Conservation (phyloP, 2,113 vertebrate genomes). For the Mixornis gularis region DNA sequence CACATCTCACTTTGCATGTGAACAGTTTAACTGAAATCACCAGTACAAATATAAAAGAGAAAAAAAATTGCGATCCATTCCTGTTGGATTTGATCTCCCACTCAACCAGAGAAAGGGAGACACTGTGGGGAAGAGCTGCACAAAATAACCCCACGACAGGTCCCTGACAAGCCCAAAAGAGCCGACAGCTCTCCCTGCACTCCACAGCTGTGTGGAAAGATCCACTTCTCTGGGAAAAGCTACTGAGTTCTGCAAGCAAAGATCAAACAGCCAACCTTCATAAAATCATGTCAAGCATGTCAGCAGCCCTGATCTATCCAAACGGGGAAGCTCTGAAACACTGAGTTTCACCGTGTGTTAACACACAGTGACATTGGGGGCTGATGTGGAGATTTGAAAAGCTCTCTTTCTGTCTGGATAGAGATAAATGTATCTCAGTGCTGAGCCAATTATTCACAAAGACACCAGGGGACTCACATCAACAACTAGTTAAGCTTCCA, state of each 20-base stretch:
- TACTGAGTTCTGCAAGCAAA: neutral
- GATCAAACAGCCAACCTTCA: neutral
- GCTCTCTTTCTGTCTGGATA: neutral
- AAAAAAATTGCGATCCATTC: fast-evolving
- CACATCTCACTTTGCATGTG: neutral
- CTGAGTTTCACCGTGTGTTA: neutral
- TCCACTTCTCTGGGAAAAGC: neutral
- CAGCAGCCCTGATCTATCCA: neutral
- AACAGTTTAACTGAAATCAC: neutral
- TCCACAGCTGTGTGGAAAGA: neutral
- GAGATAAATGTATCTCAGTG: neutral
- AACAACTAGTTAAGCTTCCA: conserved; percentile 11
- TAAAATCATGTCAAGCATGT: neutral
- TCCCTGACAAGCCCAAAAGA: neutral
- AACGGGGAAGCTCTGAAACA: neutral
- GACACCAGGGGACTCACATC: conserved; percentile 15
- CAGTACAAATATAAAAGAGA: neutral
- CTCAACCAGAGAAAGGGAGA: neutral
- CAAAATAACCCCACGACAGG: fast-evolving
- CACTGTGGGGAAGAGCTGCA: neutral
- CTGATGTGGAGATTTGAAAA: neutral
- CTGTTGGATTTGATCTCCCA: neutral
- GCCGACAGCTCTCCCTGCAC: neutral
- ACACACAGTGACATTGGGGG: neutral
- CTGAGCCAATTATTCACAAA: neutral